phyloP scores from a whole-genome alignment of 2,113 vertebrate genomes.

The Pluvialis apricaria region DNA sequence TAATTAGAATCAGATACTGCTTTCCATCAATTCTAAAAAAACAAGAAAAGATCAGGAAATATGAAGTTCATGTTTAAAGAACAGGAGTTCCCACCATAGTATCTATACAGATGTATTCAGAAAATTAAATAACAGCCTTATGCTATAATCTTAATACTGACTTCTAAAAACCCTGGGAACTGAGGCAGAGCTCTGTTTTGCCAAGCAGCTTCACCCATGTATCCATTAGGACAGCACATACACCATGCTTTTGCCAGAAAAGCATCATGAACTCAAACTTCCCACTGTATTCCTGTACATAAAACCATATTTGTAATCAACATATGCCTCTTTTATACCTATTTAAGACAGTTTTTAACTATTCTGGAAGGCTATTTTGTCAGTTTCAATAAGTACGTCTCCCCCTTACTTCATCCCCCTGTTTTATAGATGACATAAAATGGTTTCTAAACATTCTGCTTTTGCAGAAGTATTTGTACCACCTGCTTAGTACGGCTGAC shows the following conservation, averaged over 20 bases:
- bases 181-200: neutral
- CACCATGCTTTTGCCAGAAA: neutral
- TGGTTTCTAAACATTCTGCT: neutral
- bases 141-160: neutral
- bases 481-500: neutral
- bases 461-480: neutral
- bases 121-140: neutral
- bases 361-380: neutral
- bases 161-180: neutral
- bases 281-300: neutral
- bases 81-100: neutral
- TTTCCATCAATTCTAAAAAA: neutral
- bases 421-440: neutral
- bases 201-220: neutral
- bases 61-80: neutral
- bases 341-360: neutral
- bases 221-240: neutral
- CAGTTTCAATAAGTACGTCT: neutral
- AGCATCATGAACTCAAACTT: neutral
- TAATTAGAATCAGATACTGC: neutral
- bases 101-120: neutral
- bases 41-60: neutral
- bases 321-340: neutral
- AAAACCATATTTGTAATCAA: accelerated
- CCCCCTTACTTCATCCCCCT: neutral